Conservation (phyloP, 1,140 invertebrate species). For the Laodelphax striatellus region DNA sequence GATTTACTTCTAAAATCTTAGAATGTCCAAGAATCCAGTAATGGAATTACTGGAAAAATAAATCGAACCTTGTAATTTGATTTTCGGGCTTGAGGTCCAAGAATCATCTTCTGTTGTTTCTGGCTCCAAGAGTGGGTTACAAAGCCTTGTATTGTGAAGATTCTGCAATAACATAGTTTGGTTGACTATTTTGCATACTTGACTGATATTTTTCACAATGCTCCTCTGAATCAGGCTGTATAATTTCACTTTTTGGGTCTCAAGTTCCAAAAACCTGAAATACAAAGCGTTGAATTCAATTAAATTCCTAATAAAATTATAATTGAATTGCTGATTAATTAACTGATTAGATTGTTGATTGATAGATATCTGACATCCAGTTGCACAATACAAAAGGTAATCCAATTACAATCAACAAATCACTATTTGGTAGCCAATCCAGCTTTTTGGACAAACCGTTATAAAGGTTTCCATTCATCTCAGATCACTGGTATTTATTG, state of each 20-base stretch:
- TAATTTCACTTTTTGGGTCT: slow-evolving; percentile 36
- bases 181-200: slow-evolving; percentile 55
- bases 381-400: slow-evolving; percentile 6
- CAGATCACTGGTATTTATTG: too few species aligned
- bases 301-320: too few species aligned
- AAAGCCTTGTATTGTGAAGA: slow-evolving; percentile 56
- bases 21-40: too few species aligned
- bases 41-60: too few species aligned
- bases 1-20: too few species aligned
- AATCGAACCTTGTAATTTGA: too few species aligned
- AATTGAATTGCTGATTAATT: too few species aligned
- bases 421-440: too few species aligned
- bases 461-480: too few species aligned
- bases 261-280: slow-evolving; percentile 41
- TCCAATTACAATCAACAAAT: neutral
- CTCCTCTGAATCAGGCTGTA: slow-evolving; percentile 42
- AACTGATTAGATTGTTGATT: too few species aligned
- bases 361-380: slow-evolving; percentile 4
- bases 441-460: too few species aligned
- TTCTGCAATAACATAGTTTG: slow-evolving; percentile 58
- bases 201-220: slow-evolving; percentile 42
- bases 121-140: slow-evolving; percentile 54
- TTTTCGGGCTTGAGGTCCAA: slow-evolving; percentile 12
- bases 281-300: neutral
- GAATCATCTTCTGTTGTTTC: slow-evolving; percentile 46